Evolutionary conservation across 2,113 vertebrate species (phyloP), one percentile per base, ranked within the genome.

Genomic region (Actinemys pallida): DNA sequence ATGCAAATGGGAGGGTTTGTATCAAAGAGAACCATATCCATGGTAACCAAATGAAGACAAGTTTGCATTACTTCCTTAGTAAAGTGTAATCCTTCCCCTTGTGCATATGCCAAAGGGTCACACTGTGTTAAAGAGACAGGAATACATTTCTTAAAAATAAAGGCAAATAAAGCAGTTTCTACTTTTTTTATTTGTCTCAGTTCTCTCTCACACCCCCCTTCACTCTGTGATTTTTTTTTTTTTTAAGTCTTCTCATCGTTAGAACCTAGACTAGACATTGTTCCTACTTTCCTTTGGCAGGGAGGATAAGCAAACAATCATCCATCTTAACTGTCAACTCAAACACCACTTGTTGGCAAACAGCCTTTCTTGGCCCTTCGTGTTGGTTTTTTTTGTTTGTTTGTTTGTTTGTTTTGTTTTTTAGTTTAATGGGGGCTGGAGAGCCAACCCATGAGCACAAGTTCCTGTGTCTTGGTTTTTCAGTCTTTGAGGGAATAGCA

Each of bases 1-100:
- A 98, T 98, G 98, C 98, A 98, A 98, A 98, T 98, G 90, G 81
- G 50, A 56, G 56, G 87, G 78, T 96, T 98, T 97, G 96, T 97
- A 94, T 94, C 93, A 94, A 82, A 25, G 69, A 80, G 93, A 93
- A 86, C 96, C 89, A 97, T 98, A 97, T 96, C 98, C 97, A 98
- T 98, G 97, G 98, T 96, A 98, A 98, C 98, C 90, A 97, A 97
- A 98, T 47, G 91, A 98, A 97, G 95, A 95, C 94, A 98, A 96
- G 97, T 98, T 98, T 97, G 95, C 92, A 93, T 95, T 96, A 96
- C 97, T 98, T 98, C 97, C 97, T 97, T 81, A 94, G 85, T 42
- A 85, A 96, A 98, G 87, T 93, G 42, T 90, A 96, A 98, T 95
- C 87, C 79, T 93, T 94, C 82, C 83, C 90, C 81, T 93, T 94